Conservation (phyloP, 2,888 invertebrate genomes). For the Cosmia pyralina region DNA sequence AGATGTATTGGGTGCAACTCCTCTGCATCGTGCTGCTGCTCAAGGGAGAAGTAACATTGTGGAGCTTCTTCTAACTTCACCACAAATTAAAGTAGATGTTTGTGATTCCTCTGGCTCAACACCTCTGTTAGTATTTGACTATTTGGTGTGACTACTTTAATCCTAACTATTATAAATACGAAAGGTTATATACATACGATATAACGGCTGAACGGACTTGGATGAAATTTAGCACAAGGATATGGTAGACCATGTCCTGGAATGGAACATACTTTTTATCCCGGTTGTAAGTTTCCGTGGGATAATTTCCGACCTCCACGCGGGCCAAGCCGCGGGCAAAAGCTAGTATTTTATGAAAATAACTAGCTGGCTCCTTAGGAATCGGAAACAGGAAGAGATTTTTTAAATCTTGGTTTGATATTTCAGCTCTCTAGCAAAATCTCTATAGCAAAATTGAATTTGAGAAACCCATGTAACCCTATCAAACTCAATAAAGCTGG, state of each 20-base stretch:
- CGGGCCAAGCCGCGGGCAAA: too few relatives aligned
- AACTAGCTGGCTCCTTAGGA: background rate
- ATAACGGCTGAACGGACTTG: too few relatives aligned
- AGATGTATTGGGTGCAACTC: slow-evolving; percentile 93
- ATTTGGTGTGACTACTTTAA: slow-evolving; percentile 19
- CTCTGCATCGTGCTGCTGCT: slow-evolving; percentile 95
- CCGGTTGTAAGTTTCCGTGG: too few relatives aligned
- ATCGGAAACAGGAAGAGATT: background rate
- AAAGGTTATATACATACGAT: too few relatives aligned
- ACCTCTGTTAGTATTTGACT: slow-evolving; percentile 91
- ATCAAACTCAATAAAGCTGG: background rate
- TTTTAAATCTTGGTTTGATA: background rate
- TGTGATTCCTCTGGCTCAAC: slow-evolving; percentile 94
- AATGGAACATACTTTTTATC: too few relatives aligned
- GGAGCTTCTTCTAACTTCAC: slow-evolving; percentile 91
- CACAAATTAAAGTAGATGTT: slow-evolving; percentile 89
- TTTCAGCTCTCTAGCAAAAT: too few relatives aligned
- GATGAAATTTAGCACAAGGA: too few relatives aligned
- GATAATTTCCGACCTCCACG: too few relatives aligned
- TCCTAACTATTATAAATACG: too few relatives aligned
- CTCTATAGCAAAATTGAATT: background rate
- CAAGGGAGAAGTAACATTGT: slow-evolving; percentile 90
- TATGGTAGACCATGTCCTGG: too few relatives aligned
- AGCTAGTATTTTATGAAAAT: background rate
- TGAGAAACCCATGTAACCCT: background rate